Percentiles rank a stretch among this genome's conserved stretches.
These are phyloP conservation scores for Etheostoma nigrum DNA, from an alignment of 2,797 vertebrate genomes.

Conservation along the genomic window DNA sequence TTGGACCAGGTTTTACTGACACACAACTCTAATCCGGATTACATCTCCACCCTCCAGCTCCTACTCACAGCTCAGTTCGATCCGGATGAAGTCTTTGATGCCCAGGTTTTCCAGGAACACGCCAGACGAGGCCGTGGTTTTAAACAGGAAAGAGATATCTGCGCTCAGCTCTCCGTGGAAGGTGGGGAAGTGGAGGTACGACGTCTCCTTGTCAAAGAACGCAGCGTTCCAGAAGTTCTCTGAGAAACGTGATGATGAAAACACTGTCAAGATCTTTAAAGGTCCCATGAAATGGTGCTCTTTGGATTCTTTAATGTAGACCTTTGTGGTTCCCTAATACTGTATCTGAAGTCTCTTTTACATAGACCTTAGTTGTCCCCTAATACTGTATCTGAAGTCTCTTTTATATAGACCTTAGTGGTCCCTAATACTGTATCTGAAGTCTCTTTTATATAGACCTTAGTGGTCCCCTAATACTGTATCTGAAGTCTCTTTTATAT, in stretches of 20 bases:
- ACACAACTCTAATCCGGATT: conserved; percentile 49
- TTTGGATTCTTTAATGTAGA: too few relatives aligned
- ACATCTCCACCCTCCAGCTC: conserved; percentile 31
- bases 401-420: too few relatives aligned
- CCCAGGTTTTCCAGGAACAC: conserved; percentile 94
- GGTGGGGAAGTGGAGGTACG: conserved; percentile 92
- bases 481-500: too few relatives aligned
- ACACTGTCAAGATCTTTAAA: not conserved
- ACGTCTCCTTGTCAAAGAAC: conserved; percentile 92
- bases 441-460: too few relatives aligned
- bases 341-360: too few relatives aligned
- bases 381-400: too few relatives aligned
- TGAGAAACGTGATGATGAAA: conserved; percentile 44
- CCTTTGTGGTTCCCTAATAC: too few relatives aligned
- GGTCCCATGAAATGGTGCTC: too few relatives aligned
- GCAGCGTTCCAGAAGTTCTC: conserved; percentile 94
- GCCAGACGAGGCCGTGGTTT: conserved; percentile 88
- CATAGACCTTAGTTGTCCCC: too few relatives aligned
- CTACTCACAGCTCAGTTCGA: conserved; percentile 92
- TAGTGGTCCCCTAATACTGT: too few relatives aligned
- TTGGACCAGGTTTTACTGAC: conserved; percentile 41
- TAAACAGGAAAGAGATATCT: conserved; percentile 94
- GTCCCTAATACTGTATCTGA: too few relatives aligned
- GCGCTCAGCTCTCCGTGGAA: conserved; percentile 91
- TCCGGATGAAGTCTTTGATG: conserved; percentile 90